A percentile compares a stretch with the other conserved stretches of the same genome.
phyloP scores from a whole-genome alignment of 2,113 vertebrate genomes.

The Sylvietta virens region DNA sequence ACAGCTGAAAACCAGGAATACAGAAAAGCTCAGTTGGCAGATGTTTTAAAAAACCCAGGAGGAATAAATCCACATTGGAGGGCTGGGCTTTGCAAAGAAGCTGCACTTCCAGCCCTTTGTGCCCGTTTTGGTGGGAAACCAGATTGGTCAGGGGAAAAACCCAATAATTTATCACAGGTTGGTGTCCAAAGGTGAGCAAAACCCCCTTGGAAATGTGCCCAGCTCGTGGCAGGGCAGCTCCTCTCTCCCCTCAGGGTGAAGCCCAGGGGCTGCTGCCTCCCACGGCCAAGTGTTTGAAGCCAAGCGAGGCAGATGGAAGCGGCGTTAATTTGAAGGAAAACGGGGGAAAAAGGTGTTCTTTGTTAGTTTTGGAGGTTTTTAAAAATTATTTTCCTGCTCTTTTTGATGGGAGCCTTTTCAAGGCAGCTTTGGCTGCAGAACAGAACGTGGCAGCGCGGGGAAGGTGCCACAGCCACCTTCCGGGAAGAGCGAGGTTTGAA shows the following conservation, averaged over 20 bases:
- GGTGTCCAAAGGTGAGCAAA: background rate
- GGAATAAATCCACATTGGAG: background rate
- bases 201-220: background rate
- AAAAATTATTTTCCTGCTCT: background rate
- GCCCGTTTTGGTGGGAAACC: background rate
- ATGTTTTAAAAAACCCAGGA: too few relatives aligned
- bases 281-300: background rate
- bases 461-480: background rate
- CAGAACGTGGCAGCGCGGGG: background rate
- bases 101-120: too few relatives aligned
- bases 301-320: accelerated
- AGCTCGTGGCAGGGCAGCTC: background rate
- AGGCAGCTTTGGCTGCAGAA: background rate
- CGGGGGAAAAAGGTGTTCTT: background rate
- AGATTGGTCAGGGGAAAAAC: background rate
- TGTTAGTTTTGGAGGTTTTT: background rate
- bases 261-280: background rate
- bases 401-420: background rate
- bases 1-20: background rate
- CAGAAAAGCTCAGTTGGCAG: background rate
- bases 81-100: background rate
- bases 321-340: background rate
- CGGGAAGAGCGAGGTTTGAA: background rate
- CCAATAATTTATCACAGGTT: background rate
- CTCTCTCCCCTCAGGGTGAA: background rate